Base-by-base conservation (phyloP, 2,113 vertebrate species). In the Cromileptes altivelis region DNA sequence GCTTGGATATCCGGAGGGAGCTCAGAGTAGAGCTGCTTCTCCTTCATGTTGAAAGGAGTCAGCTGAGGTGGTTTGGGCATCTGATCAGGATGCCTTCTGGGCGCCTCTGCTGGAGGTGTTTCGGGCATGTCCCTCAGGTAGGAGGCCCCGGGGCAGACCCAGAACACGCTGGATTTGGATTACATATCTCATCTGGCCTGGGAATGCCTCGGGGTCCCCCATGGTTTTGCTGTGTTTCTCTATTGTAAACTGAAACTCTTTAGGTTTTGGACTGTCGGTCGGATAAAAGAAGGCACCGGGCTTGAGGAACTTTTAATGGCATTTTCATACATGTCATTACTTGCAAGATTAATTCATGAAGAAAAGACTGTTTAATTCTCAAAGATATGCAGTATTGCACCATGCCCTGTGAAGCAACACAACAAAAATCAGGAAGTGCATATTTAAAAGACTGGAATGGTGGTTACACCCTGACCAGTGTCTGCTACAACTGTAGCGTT, bases 341-440 rank as follows among this genome's bases (percentile, higher is more conserved):
- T 1, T 4, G 7, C 2, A 10, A 21, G n/a, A 45, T 8, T 3
- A 17, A 33, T 63, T 14, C 8, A 57, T 15, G 17, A 37, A n/a
- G 2, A 37, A n/a, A 15, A 70, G 0, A 15, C 4, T 4, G 9
- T 12, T 15, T 1, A 6, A 57, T 25, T 71, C 14, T 42, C 50
- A 37, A 33, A 25, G 37, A 45, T 19, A 1, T 2, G 4, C 3
- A 19, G 27, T 49, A 27, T 68, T 70, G 79, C 49, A 45, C 6
- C 19, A 72, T 23, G 68, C 71, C 23, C 33, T 25, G 33, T 72
- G 19, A 75, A 5, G 27, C 14, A 72, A 63, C 27, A 14, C 25
- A 15, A 30, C 18, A 65, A 74, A 37, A 82, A 80, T 60, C 57
- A 80, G 60, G 68, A 82, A 78, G 30, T 68, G 27, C 25, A 78